These are phyloP conservation scores for Macrotus californicus DNA, from an alignment of 2,113 vertebrate genomes.

Conservation along the genomic window DNA sequence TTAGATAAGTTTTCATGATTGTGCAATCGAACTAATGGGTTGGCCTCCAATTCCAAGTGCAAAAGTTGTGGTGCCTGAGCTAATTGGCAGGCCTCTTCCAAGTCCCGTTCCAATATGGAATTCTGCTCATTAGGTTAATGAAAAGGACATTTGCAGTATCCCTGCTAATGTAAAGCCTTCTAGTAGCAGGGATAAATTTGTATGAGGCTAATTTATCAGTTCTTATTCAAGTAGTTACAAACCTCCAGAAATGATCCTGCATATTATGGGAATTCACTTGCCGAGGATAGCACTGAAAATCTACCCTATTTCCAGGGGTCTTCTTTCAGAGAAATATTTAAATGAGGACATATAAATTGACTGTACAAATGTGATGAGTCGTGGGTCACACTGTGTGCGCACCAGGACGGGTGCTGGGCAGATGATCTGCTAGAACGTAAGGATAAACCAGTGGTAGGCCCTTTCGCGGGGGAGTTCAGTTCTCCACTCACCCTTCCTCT, in stretches of 20 bases:
- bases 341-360: constrained; percentile 53
- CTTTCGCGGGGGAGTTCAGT: background rate
- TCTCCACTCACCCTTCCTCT: constrained; percentile 20
- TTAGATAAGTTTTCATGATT: constrained; percentile 54
- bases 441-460: background rate
- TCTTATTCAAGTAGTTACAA: constrained; percentile 63
- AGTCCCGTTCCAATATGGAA: constrained; percentile 23
- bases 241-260: constrained; percentile 48
- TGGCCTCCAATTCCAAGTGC: constrained; percentile 62
- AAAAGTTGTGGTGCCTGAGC: constrained; percentile 64
- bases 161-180: constrained; percentile 62
- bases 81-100: constrained; percentile 59
- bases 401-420: background rate
- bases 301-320: constrained; percentile 39
- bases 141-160: constrained; percentile 64
- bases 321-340: constrained; percentile 51
- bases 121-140: constrained; percentile 71
- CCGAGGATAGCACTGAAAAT: constrained; percentile 38
- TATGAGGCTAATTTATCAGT: constrained; percentile 47
- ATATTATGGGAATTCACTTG: constrained; percentile 44
- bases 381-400: constrained; percentile 14
- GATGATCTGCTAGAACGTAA: background rate
- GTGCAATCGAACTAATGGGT: constrained; percentile 67
- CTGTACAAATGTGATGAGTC: background rate
- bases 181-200: constrained; percentile 45